Base-by-base conservation (phyloP, 2,797 vertebrate genomes). In the Tragelaphus eurycerus region DNA sequence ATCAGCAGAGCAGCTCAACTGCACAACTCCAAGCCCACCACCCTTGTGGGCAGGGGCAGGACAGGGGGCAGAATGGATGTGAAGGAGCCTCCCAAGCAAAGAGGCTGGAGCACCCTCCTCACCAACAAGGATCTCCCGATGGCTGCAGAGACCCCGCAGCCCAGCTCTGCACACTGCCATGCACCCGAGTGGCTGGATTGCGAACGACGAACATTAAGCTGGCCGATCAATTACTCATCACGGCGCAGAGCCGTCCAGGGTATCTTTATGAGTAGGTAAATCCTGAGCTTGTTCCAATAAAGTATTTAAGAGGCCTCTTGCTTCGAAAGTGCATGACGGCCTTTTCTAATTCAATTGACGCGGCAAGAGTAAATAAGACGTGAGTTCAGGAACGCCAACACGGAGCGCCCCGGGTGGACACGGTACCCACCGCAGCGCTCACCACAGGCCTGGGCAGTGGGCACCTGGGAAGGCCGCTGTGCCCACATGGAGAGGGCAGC, bases 341-440 rank as follows among this genome's bases (percentile, higher is more conserved):
- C 78, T n/a, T 60, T 48, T 60, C 25, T 48, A 57, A 43, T 14
- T 46, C 92, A 12, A 1, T 27, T 34, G 16, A 19, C 3, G 31
- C 15, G 0, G 9, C 10, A 7, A 16, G 90, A 15, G 78, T 34
- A 60, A 85, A 7, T 1, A 38, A 17, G 9, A 0, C 2, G 0
- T 19, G 12, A 1, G 7, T 55, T 13, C 1, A 7, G 10, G 0
- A 8, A 6, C 0, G 0, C 29, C 0, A 0, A 25, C 34, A 16
- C 0, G 23, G 16, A 13, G 34, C 9, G 0, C 60, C 34, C 2
- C 0, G 1, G 4, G 1, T 0, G 34, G 19, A 48, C 21, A 2
- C 0, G 2, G 16, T 0, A 0, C n/a, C 34, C 31, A n/a, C 1
- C 0, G 0, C 12, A 13, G 16, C 31, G 4, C 0, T 2, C 59